Percentiles rank a stretch among this genome's conserved stretches.
phyloP scores from a whole-genome alignment of 1,140 invertebrate genomes.

The Diuraphis noxia region DNA sequence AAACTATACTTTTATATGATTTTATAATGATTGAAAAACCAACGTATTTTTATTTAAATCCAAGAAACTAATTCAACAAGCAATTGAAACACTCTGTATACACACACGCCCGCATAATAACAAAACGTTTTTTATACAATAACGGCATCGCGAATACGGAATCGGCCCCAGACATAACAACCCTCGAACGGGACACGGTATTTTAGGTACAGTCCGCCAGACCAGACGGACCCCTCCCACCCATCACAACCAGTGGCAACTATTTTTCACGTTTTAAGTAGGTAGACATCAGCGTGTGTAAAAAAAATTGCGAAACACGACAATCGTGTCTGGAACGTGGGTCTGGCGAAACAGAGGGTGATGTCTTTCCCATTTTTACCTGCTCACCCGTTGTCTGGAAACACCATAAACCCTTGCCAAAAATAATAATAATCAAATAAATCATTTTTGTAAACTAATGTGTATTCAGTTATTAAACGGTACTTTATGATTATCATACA shows the following conservation, averaged over 20 bases:
- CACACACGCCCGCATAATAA: background rate
- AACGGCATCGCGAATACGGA: conserved; percentile 51
- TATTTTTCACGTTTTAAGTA: conserved; percentile 52
- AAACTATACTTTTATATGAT: background rate
- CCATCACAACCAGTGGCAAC: conserved; percentile 29
- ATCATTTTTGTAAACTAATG: conserved; percentile 10
- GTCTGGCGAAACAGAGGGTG: conserved; percentile 14
- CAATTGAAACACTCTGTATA: conserved; percentile 33
- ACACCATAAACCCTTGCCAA: conserved; percentile 41
- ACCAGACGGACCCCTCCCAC: conserved; percentile 39
- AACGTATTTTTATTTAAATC: background rate
- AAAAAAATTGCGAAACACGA: conserved; percentile 48
- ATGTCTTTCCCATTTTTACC: background rate
- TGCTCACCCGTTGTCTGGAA: conserved; percentile 38
- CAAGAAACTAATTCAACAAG: background rate
- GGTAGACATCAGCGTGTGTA: background rate
- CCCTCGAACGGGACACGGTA: conserved; percentile 50
- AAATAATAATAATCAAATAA: conserved; percentile 28
- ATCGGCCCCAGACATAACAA: conserved; percentile 48
- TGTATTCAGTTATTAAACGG: conserved; percentile 31
- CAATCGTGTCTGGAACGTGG: conserved; percentile 29
- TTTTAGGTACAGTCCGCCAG: conserved; percentile 40
- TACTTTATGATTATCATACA: background rate
- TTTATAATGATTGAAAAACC: background rate
- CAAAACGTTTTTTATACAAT: conserved; percentile 38